Conservation (phyloP, 2,113 vertebrate genomes). For the Calypte anna region DNA sequence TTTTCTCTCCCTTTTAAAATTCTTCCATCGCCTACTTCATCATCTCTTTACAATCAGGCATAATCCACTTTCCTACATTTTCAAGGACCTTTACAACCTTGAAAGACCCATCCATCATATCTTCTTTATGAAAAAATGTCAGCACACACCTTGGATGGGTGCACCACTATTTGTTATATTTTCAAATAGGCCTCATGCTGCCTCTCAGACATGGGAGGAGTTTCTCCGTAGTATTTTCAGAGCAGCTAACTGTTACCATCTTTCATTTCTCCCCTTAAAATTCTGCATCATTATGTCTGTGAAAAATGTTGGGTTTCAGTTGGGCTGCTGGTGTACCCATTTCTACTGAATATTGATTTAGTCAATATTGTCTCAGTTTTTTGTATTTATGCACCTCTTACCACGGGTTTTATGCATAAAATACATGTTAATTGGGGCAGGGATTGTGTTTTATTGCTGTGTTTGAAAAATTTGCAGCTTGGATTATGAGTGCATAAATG, state of each 20-base stretch:
- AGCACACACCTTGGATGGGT: neutral
- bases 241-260: neutral
- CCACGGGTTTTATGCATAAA: neutral
- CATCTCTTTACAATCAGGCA: neutral
- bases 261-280: neutral
- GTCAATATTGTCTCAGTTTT: neutral
- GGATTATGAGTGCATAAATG: neutral
- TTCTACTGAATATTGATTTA: neutral
- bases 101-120: neutral
- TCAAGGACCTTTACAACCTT: neutral
- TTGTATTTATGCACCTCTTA: neutral
- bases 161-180: neutral
- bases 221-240: slow-evolving; percentile 29
- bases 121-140: slow-evolving; percentile 26
- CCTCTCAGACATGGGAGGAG: neutral
- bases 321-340: neutral
- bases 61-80: slow-evolving; percentile 9
- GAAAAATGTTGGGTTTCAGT: neutral
- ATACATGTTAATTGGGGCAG: neutral
- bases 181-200: neutral
- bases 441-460: neutral
- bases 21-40: neutral
- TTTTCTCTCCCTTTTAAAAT: neutral
- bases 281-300: neutral
- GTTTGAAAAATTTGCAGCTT: neutral